A percentile compares a stretch with the other conserved stretches of the same genome.
These are phyloP conservation scores for Micropoecilia bifurca DNA, from an alignment of 2,797 vertebrate species.

Conservation along the genomic window DNA sequence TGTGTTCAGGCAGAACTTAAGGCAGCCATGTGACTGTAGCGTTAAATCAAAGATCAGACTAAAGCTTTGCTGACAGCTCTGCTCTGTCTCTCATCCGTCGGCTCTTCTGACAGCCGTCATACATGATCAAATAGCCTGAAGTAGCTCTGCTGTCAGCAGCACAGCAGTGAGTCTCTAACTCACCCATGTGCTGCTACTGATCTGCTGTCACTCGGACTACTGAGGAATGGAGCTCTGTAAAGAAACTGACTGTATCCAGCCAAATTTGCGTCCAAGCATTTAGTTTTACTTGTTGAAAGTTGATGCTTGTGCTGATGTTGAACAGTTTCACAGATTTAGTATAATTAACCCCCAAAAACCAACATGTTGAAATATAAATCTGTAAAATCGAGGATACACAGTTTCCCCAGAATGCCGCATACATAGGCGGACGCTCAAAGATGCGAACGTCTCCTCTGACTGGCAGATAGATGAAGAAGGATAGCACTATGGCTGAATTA, in stretches of 20 bases:
- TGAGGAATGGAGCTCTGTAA: neutral
- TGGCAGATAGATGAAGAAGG: no score
- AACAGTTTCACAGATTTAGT: neutral
- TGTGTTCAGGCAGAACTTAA: slow-evolving; percentile 15
- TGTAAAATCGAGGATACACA: no score
- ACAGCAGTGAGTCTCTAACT: neutral
- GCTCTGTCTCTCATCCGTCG: neutral
- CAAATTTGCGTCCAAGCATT: neutral
- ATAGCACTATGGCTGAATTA: no score
- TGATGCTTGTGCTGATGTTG: neutral
- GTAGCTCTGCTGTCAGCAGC: slow-evolving; percentile 6
- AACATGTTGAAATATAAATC: no score
- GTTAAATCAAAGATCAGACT: neutral
- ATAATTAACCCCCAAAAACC: neutral
- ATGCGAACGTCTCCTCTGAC: no score
- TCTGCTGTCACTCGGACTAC: neutral
- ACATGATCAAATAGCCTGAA: neutral
- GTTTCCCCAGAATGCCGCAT: no score
- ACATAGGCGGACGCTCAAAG: no score
- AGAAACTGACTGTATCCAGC: neutral
- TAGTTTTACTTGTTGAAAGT: neutral
- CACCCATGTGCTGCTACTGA: neutral
- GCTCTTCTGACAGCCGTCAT: neutral
- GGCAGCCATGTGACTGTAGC: neutral
- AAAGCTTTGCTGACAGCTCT: neutral